A percentile compares a stretch with the other conserved stretches of the same genome.
Evolutionary conservation across 2,113 vertebrate genomes (phyloP).

Genomic region (Suricata suricatta): DNA sequence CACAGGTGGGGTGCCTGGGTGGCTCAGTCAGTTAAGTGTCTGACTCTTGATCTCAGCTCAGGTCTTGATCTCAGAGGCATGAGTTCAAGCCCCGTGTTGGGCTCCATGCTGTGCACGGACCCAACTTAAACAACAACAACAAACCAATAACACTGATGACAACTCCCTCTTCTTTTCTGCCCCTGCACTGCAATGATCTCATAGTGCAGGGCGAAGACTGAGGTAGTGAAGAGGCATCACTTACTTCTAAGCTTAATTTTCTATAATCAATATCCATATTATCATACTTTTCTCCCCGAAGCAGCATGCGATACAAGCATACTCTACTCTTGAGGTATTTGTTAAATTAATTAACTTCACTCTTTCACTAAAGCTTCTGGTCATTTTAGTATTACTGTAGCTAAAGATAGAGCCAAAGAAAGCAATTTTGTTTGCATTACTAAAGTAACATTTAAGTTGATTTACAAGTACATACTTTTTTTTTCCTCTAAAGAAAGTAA

Average conservation of each 20-base stretch:
- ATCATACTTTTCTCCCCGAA: constrained; percentile 66
- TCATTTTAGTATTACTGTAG: constrained; percentile 40
- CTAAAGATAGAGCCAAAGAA: neutral
- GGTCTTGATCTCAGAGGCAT: too few relatives aligned
- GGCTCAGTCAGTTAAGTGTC: too few relatives aligned
- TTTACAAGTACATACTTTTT: neutral
- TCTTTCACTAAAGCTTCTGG: constrained; percentile 51
- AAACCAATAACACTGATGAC: constrained; percentile 70
- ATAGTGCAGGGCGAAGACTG: constrained; percentile 61
- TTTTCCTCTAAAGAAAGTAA: neutral
- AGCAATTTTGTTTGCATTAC: neutral
- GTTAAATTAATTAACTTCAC: constrained; percentile 18
- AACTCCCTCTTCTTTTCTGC: constrained; percentile 73
- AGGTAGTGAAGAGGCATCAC: constrained; percentile 75
- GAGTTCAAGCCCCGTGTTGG: too few relatives aligned
- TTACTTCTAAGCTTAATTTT: constrained; percentile 77
- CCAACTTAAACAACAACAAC: too few relatives aligned
- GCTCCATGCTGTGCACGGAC: too few relatives aligned
- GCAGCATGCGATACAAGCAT: neutral
- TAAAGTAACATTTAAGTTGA: neutral
- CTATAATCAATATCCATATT: constrained; percentile 77
- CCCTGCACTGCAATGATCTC: neutral
- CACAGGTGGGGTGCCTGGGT: constrained; percentile 5
- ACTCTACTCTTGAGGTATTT: neutral
- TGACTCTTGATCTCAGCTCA: too few relatives aligned